These are phyloP conservation scores for Eutrigla gurnardus DNA, from an alignment of 2,797 vertebrate species.

Conservation along the genomic window DNA sequence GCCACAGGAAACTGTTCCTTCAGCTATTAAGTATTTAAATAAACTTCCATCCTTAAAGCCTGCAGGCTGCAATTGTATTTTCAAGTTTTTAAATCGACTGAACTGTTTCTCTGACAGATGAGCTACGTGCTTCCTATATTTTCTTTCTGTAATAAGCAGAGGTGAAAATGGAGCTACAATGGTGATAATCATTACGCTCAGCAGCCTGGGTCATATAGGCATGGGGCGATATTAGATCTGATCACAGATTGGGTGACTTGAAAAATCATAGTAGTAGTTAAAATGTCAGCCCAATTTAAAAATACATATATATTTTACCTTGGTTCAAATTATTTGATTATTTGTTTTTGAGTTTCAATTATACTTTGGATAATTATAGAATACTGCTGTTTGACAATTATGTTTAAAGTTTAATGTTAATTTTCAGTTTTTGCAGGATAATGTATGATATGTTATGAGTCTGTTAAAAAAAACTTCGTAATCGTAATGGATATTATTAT, in stretches of 20 bases:
- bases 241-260: no score
- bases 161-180: neutral
- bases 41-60: constrained; percentile 2
- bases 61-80: neutral
- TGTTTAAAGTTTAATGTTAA: neutral
- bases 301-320: no score
- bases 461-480: neutral
- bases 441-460: neutral
- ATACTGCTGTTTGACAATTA: neutral
- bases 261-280: no score
- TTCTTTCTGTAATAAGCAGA: neutral
- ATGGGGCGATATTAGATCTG: no score
- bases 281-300: no score
- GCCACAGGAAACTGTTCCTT: constrained; percentile 22
- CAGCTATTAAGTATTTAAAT: constrained; percentile 2
- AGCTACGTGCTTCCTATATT: neutral
- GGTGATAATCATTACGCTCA: neutral
- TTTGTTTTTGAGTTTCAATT: no score
- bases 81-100: neutral
- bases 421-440: neutral
- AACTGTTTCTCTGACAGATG: constrained; percentile 3
- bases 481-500: neutral
- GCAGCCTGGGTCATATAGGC: neutral
- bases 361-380: neutral
- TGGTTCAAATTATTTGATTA: no score